phyloP scores from a whole-genome alignment of 2,797 vertebrate species.

The Pseudotriccus pelzelni region DNA sequence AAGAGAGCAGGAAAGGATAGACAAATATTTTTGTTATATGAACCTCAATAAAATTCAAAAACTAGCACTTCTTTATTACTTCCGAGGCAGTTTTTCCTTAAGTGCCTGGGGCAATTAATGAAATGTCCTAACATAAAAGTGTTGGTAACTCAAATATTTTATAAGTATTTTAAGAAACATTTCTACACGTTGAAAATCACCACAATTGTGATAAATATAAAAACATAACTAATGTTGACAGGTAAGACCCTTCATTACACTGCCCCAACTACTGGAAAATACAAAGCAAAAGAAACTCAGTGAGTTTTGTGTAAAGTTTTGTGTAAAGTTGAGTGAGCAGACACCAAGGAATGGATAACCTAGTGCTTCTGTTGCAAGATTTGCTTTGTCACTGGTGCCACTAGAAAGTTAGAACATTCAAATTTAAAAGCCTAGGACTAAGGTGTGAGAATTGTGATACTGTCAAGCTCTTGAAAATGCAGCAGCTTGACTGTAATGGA shows the following conservation, averaged over 20 bases:
- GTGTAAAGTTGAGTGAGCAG: not conserved
- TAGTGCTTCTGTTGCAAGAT: not conserved
- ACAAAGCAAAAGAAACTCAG: not conserved
- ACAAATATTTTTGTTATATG: not conserved
- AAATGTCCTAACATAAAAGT: not conserved
- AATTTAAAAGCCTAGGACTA: not conserved
- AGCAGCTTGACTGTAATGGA: not conserved
- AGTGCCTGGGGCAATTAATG: not conserved
- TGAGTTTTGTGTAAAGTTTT: not conserved
- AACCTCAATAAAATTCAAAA: not conserved
- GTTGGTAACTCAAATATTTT: not conserved
- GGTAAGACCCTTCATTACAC: not conserved
- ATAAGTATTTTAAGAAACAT: not conserved
- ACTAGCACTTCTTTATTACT: not conserved
- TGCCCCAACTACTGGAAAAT: not conserved
- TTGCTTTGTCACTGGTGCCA: not conserved
- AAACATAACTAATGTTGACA: not conserved
- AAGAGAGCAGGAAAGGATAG: not conserved
- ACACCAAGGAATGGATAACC: not conserved
- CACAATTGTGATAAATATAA: not conserved
- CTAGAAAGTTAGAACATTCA: not conserved
- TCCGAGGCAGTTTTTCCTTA: not conserved
- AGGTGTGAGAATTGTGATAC: not conserved
- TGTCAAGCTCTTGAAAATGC: not conserved
- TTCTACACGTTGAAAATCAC: not conserved